These are phyloP conservation scores for Altica lythri DNA, from an alignment of 2,888 invertebrate species.

Conservation along the genomic window DNA sequence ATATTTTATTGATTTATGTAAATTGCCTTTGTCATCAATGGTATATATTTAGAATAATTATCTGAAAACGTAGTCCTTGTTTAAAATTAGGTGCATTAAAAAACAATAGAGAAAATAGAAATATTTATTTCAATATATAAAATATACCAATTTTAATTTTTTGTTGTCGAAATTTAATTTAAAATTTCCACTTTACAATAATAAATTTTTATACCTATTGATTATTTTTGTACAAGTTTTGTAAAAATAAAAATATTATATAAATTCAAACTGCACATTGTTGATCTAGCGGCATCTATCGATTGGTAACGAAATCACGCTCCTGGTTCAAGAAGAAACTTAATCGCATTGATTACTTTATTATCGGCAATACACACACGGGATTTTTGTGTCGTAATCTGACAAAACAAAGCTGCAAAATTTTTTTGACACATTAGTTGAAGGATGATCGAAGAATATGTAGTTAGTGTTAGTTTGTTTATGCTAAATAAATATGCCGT, in stretches of 20 bases:
- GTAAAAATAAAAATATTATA: background rate
- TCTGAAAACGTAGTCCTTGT: no score
- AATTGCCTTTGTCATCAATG: no score
- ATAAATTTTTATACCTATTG: no score
- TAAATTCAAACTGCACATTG: background rate
- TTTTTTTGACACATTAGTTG: slow-evolving; percentile 20
- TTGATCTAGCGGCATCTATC: slow-evolving; percentile 17
- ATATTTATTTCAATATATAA: no score
- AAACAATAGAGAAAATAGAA: no score
- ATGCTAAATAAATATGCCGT: slow-evolving; percentile 22
- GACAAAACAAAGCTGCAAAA: slow-evolving; percentile 13
- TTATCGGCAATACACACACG: slow-evolving; percentile 12
- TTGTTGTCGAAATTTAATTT: no score
- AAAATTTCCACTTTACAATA: no score
- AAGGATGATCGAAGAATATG: slow-evolving; percentile 26
- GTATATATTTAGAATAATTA: no score
- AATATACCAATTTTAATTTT: no score
- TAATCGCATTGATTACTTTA: slow-evolving; percentile 11
- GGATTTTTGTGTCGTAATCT: slow-evolving; percentile 7
- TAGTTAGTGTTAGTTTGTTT: slow-evolving; percentile 21
- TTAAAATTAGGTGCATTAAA: no score
- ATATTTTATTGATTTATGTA: no score
- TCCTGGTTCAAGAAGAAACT: slow-evolving; percentile 10
- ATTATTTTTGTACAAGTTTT: background rate
- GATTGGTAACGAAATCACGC: slow-evolving; percentile 3